phyloP scores from a whole-genome alignment of 2,797 vertebrate genomes.

The Salmo trutta region DNA sequence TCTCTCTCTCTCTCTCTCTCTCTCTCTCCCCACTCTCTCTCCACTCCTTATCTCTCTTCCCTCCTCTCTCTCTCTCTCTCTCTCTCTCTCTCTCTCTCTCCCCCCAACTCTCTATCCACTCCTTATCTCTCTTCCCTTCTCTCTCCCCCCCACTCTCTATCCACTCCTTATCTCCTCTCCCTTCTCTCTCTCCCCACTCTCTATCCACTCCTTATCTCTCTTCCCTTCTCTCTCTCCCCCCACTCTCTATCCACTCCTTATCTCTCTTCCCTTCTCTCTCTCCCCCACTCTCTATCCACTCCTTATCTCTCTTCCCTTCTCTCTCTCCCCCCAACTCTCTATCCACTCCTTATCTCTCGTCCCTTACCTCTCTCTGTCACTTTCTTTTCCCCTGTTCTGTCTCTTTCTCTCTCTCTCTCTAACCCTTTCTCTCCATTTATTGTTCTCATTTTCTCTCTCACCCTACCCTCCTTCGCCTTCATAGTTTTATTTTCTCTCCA shows the following conservation, averaged over 20 bases:
- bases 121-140: not conserved
- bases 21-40: too few relatives aligned
- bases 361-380: not conserved
- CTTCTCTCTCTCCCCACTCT: too few relatives aligned
- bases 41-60: too few relatives aligned
- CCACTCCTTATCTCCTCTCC: not conserved
- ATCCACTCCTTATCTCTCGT: not conserved
- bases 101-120: too few relatives aligned
- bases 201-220: too few relatives aligned
- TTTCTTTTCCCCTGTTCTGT: too few relatives aligned
- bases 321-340: not conserved
- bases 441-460: not conserved
- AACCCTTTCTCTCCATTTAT: too few relatives aligned
- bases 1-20: too few relatives aligned
- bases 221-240: too few relatives aligned
- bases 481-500: not conserved
- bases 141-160: not conserved
- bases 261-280: not conserved
- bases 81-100: too few relatives aligned
- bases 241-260: not conserved
- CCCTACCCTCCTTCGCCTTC: not conserved
- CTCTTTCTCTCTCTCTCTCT: not conserved
- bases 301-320: not conserved
- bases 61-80: too few relatives aligned
- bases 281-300: not conserved